Evolutionary conservation across 2,888 invertebrate genomes (phyloP), one percentile per base, ranked within the genome.

Genomic region (Heliconius cydno): DNA sequence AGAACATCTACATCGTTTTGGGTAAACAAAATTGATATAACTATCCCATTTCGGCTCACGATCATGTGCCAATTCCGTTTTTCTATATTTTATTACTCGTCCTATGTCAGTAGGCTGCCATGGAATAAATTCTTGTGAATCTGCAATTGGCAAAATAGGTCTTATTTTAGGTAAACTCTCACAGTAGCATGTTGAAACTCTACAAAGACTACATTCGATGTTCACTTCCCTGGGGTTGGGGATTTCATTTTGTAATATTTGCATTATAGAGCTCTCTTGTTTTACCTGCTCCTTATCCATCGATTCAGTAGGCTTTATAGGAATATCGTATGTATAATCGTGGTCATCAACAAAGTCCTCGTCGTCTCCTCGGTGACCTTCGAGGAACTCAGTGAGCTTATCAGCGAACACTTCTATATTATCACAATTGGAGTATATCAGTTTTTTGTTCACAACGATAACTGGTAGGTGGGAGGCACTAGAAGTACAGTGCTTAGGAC

Each of bases 341-440:
- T 89, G 89, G 22, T 89, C 84, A 80, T 93, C 93, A 15, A 83
- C 77, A 19, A 92, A 86, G 80, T 92, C 91, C 2, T 79, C 68
- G 3, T 90, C 90, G 9, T 90, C 86, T 7, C 89, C 90, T 22
- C 88, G 86, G 28, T 83, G 82, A 1, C 90, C 90, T n/a, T 88
- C 83, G 19, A 93, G 83, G 78, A 88, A 92, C 22, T 88, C 84
- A n/a, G 87, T 87, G 28, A 93, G 84, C 87, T 91, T 91, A 70
- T 91, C 87, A 10, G 89, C 87, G 71, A 91, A 92, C 72, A 87
- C 83, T 65, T 91, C 87, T 38, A 93, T 89, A 83, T 93, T 93
- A 79, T 94, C 92, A 78, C 94, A 94, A 38, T 91, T 91, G 0
- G 92, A 88, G 82, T 95, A 94, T 22, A 95, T 88, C 70, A 86